Evolutionary conservation across 2,888 invertebrate species (phyloP).

Genomic region (Drosophila silvestris): DNA sequence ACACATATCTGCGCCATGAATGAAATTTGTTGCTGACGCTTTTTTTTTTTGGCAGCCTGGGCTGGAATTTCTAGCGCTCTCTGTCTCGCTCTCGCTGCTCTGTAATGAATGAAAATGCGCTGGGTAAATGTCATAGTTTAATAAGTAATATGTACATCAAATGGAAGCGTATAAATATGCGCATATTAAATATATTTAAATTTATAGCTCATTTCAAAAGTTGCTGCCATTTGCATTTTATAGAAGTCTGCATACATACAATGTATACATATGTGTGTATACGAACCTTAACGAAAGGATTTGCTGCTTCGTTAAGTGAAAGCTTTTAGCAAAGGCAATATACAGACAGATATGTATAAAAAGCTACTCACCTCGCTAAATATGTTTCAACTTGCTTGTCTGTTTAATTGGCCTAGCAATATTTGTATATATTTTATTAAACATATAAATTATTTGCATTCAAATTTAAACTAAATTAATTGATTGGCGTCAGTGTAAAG

Average conservation of each 20-base stretch:
- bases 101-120: background rate
- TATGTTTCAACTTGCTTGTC: background rate
- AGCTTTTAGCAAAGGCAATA: background rate
- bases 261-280: background rate
- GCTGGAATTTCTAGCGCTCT: constrained; percentile 5
- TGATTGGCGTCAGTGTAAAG: background rate
- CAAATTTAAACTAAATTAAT: background rate
- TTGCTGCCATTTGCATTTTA: background rate
- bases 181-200: background rate
- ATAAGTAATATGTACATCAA: background rate
- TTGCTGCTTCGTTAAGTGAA: background rate
- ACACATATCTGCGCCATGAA: constrained; percentile 48
- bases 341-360: background rate
- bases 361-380: background rate
- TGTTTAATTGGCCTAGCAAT: background rate
- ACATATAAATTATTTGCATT: background rate
- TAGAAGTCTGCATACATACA: background rate
- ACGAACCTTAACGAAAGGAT: background rate
- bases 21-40: constrained; percentile 40
- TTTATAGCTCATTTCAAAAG: background rate
- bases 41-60: background rate
- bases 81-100: background rate
- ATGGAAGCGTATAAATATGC: background rate
- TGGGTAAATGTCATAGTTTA: background rate
- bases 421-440: background rate